Evolutionary conservation across 2,888 invertebrate genomes (phyloP).

Genomic region (Epinotia ramella): DNA sequence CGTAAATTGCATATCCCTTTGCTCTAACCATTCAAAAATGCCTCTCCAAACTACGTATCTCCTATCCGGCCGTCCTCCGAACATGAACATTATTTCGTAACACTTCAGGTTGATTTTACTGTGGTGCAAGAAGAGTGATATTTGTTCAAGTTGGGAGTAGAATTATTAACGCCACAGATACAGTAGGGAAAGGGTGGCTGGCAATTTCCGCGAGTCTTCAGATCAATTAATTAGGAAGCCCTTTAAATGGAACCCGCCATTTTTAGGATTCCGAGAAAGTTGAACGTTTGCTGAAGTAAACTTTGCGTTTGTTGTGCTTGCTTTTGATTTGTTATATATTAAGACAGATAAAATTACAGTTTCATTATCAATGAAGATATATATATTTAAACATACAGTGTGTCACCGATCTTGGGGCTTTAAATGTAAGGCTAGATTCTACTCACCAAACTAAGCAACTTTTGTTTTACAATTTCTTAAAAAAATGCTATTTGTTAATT

Average conservation of each 20-base stretch:
- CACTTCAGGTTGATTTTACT: neutral
- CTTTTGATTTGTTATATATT: neutral
- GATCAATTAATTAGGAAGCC: conserved; percentile 83
- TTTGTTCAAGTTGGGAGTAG: neutral
- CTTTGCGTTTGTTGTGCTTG: neutral
- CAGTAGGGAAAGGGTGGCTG: conserved; percentile 62
- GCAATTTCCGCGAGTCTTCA: conserved; percentile 79
- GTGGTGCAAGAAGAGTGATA: neutral
- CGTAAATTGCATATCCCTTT: conserved; percentile 84
- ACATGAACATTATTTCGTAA: neutral
- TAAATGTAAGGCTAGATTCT: too few relatives aligned
- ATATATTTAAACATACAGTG: too few relatives aligned
- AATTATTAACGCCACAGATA: conserved; percentile 82
- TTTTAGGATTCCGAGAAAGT: conserved; percentile 56
- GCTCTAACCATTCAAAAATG: conserved; percentile 68
- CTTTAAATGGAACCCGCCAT: conserved; percentile 73
- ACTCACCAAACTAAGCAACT: too few relatives aligned
- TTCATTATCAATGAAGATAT: too few relatives aligned
- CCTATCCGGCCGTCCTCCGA: neutral
- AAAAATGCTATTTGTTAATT: too few relatives aligned
- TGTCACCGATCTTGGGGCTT: too few relatives aligned
- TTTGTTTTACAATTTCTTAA: too few relatives aligned
- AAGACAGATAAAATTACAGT: too few relatives aligned
- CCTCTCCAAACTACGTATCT: neutral
- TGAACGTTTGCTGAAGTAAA: conserved; percentile 7